These are phyloP conservation scores for Drosophila ercepeae DNA, from an alignment of 1,140 invertebrate species.

Conservation along the genomic window DNA sequence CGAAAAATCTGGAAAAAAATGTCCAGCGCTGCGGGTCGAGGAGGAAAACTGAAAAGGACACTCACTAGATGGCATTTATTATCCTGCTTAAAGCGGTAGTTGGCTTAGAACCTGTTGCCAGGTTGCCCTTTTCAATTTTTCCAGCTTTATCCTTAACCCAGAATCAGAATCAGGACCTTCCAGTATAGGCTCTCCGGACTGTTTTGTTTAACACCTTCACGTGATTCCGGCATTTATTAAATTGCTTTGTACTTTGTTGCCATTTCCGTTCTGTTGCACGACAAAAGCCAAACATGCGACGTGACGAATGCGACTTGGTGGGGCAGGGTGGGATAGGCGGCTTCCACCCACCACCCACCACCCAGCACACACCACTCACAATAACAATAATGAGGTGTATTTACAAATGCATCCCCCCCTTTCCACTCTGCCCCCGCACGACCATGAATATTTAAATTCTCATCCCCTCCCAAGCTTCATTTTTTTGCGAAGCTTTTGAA, in stretches of 20 bases:
- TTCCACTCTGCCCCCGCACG: not conserved
- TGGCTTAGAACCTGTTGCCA: slow-evolving; percentile 1
- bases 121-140: slow-evolving; percentile 21
- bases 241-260: slow-evolving; percentile 80
- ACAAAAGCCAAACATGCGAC: slow-evolving; percentile 71
- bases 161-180: not conserved
- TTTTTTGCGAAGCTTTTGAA: not conserved
- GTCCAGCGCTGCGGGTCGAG: not conserved
- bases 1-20: not conserved
- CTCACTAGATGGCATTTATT: not conserved
- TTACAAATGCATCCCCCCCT: slow-evolving; percentile 59
- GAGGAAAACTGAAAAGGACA: not conserved
- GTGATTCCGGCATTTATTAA: slow-evolving; percentile 82
- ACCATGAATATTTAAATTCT: not conserved
- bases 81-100: not conserved
- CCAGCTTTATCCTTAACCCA: not conserved
- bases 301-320: slow-evolving; percentile 62
- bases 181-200: slow-evolving; percentile 36
- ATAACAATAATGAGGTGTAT: slow-evolving; percentile 73
- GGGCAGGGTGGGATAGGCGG: not conserved
- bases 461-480: not conserved
- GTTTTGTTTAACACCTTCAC: slow-evolving; percentile 81
- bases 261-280: slow-evolving; percentile 75
- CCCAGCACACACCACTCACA: slow-evolving; percentile 17
- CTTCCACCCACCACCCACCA: not conserved